Evolutionary conservation across 1,140 invertebrate species (phyloP).

Genomic region (Drosophila micromelanica): DNA sequence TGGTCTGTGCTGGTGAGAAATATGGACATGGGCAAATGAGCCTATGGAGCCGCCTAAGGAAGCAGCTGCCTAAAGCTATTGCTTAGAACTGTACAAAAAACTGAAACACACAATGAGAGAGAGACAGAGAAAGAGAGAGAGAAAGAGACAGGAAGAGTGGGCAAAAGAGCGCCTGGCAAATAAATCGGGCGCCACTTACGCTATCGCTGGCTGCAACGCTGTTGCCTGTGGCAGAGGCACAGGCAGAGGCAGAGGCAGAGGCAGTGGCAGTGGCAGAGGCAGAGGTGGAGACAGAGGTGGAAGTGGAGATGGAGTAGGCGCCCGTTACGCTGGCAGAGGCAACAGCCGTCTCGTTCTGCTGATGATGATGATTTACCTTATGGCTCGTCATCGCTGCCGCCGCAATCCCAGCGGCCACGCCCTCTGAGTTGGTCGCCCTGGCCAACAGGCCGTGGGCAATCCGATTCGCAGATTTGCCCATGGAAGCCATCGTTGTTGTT

Average conservation of each 20-base stretch:
- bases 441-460: conserved; percentile 19
- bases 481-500: conserved; percentile 23
- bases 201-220: conserved; percentile 60
- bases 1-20: conserved; percentile 16
- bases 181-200: conserved; percentile 62
- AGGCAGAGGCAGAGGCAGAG: conserved; percentile 10
- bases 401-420: not conserved
- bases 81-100: conserved; percentile 21
- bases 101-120: conserved; percentile 34
- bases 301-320: conserved; percentile 2
- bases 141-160: conserved; percentile 23
- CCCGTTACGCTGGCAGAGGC: not conserved
- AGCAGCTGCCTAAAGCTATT: conserved; percentile 2
- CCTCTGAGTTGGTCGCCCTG: conserved; percentile 16
- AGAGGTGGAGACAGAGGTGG: conserved; percentile 13
- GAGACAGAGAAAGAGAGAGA: conserved; percentile 22
- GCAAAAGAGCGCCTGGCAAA: conserved; percentile 25
- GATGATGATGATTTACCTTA: conserved; percentile 21
- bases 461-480: conserved; percentile 32
- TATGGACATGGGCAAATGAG: not conserved
- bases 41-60: conserved; percentile 9
- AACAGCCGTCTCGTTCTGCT: not conserved
- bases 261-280: not conserved
- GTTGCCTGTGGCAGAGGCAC: conserved; percentile 29
- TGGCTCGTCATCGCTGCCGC: conserved; percentile 1